Base-by-base conservation (phyloP, 2,797 vertebrate genomes). In the Yasuhikotakia modesta region DNA sequence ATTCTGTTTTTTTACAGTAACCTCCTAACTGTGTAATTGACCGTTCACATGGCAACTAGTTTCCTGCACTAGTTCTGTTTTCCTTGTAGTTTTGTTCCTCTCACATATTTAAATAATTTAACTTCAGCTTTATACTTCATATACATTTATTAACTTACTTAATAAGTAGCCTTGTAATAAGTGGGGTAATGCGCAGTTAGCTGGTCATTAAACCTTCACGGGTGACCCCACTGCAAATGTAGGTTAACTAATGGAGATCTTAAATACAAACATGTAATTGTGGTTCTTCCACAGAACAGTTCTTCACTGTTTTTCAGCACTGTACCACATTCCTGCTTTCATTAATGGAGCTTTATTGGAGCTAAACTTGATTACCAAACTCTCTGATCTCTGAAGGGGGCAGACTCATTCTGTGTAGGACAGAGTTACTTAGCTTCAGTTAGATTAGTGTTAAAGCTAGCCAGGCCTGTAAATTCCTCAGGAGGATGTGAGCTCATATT, bases 201-300 rank as follows among this genome's bases (percentile, higher is more conserved):
- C 35, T 43, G 39, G 39, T 43, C 39, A 43, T 43, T 43, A 43
- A 43, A 43, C 8, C 7, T 10, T 0, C 0, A 43, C 10, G 39
- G 32, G 35, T 39, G 35, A 7, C 35, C 35, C 35, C 35, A 39
- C 35, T 39, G 35, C 35, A 39, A 39, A 39, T 7, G 5, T 39
- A 7, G 4, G 35, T 39, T 21, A 53, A 17, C 19, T 8, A 21
- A 52, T 10, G 5, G 2, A 53, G n/a, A n/a, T n/a, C 14, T 4
- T 52, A 50, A 21, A 14, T 21, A 14, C 27, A 27, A 27, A 27
- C 27, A 27, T 60, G 22, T 14, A 4, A 63, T 13, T 73, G 24
- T 5, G 13, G 60, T 73, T 53, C 5, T 64, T 73, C 46, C 72
- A 52, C 14, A 35, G 60, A 73, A 22, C 21, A 50, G 61, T n/a